Percentiles rank a stretch among this genome's conserved stretches.
phyloP scores from a whole-genome alignment of 2,113 vertebrate genomes.

The Cathartes aura region DNA sequence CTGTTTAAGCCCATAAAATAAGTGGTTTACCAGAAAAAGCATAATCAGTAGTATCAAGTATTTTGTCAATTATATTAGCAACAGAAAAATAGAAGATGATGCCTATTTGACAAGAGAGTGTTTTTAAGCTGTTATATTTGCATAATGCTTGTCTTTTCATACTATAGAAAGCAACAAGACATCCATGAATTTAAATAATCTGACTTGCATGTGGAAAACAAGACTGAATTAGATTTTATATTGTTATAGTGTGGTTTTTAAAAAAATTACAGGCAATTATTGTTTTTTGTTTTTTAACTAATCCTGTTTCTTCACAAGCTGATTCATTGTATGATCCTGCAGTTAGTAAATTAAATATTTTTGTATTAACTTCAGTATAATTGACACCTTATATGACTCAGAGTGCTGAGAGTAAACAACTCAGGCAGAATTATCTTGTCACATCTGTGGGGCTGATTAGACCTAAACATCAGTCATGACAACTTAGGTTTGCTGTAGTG shows the following conservation, averaged over 20 bases:
- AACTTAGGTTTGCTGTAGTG: neutral
- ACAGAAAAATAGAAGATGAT: conserved; percentile 65
- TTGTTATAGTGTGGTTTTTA: neutral
- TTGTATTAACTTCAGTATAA: conserved; percentile 1
- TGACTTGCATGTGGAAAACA: neutral
- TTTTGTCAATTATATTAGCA: conserved; percentile 77
- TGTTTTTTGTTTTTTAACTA: neutral
- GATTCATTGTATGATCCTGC: neutral
- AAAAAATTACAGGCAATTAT: neutral
- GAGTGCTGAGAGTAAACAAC: conserved; percentile 13
- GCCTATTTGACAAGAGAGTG: conserved; percentile 59
- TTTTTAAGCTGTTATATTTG: conserved; percentile 54
- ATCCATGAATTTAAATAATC: conserved; percentile 67
- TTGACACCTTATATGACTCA: conserved; percentile 26
- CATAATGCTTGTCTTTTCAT: conserved; percentile 45
- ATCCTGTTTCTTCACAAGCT: conserved; percentile 16
- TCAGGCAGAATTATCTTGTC: neutral
- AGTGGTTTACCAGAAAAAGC: conserved; percentile 66
- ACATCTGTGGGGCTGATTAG: neutral
- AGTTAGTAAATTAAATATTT: conserved; percentile 29
- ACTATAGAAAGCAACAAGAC: conserved; percentile 28
- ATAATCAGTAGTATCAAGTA: conserved; percentile 68
- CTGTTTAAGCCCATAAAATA: conserved; percentile 68
- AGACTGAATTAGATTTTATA: neutral
- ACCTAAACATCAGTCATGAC: neutral